Conservation (phyloP, 2,113 vertebrate genomes). For the Pedetes capensis region DNA sequence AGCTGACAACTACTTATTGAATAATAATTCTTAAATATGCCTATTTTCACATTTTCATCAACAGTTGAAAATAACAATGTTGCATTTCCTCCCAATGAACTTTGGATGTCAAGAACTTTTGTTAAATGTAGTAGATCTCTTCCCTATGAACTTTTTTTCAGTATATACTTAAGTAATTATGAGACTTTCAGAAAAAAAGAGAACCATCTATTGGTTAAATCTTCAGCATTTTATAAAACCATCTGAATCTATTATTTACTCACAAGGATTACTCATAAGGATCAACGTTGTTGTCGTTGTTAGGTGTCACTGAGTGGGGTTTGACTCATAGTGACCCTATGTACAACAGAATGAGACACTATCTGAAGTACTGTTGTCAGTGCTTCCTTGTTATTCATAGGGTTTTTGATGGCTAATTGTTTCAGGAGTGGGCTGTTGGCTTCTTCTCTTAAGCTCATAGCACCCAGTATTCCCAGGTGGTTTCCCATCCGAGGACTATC, state of each 20-base stretch:
- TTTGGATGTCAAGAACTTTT: slow-evolving; percentile 3
- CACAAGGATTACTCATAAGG: neutral
- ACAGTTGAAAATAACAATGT: neutral
- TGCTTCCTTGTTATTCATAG: no score
- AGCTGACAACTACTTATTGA: neutral
- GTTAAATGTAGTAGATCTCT: neutral
- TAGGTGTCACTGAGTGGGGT: no score
- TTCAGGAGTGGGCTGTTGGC: no score
- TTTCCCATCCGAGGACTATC: no score
- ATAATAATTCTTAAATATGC: slow-evolving; percentile 26
- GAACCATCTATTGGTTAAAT: neutral
- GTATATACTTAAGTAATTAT: neutral
- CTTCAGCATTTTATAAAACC: neutral
- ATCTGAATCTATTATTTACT: neutral
- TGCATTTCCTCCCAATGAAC: neutral
- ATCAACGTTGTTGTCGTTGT: no score
- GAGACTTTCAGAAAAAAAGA: neutral
- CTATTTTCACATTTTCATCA: neutral
- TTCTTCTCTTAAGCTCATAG: no score
- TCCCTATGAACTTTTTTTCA: neutral
- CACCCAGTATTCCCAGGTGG: no score
- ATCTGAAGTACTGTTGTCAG: no score
- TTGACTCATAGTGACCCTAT: no score
- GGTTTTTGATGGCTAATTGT: no score
- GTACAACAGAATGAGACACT: no score